Conservation (phyloP, 2,888 invertebrate species). For the Seladonia tumulorum region DNA sequence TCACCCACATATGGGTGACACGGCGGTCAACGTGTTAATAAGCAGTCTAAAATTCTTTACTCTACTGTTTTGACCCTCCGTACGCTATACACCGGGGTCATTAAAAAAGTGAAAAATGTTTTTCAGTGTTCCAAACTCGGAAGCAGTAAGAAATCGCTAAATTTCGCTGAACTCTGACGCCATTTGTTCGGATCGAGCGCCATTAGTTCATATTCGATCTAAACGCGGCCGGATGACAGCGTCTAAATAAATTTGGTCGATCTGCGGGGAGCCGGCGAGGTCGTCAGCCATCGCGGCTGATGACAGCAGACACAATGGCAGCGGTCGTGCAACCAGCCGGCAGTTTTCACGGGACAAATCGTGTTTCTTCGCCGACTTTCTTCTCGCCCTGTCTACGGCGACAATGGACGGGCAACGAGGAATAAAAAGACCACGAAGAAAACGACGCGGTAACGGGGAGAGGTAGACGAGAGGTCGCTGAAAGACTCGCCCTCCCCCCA, state of each 20-base stretch:
- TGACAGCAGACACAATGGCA: slow-evolving; percentile 57
- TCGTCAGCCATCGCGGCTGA: slow-evolving; percentile 66
- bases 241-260: slow-evolving; percentile 33
- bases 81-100: too few species aligned
- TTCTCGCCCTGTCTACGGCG: slow-evolving; percentile 31
- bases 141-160: too few species aligned
- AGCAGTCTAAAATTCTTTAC: too few species aligned
- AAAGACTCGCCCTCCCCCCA: slow-evolving; percentile 18
- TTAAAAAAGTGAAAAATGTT: too few species aligned
- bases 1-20: too few species aligned
- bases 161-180: neutral
- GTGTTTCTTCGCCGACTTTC: slow-evolving; percentile 61
- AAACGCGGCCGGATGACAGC: neutral
- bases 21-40: too few species aligned
- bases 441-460: neutral
- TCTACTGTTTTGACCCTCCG: too few species aligned
- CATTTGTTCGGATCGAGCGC: neutral
- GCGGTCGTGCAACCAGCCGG: slow-evolving; percentile 43
- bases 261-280: slow-evolving; percentile 29
- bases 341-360: slow-evolving; percentile 68
- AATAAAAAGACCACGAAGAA: slow-evolving; percentile 20
- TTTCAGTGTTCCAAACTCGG: too few species aligned
- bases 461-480: slow-evolving; percentile 37
- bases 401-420: slow-evolving; percentile 26
- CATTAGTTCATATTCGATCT: slow-evolving; percentile 1